A percentile compares a stretch with the other conserved stretches of the same genome.
These are phyloP conservation scores for Dichetophora obliterata DNA, from an alignment of 2,888 invertebrate genomes.

Conservation along the genomic window DNA sequence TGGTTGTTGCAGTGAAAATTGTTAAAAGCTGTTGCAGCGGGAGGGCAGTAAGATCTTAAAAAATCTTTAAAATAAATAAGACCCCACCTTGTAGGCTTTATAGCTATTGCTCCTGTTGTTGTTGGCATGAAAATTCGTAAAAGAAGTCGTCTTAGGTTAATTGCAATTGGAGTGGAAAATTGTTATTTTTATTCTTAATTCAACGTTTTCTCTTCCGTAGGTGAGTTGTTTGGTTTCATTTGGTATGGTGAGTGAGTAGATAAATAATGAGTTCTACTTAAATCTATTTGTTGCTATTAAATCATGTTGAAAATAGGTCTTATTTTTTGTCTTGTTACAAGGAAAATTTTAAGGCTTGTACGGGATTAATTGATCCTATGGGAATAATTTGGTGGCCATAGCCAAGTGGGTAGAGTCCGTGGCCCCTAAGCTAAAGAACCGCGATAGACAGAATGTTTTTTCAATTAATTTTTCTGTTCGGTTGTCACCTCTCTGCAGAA, in stretches of 20 bases:
- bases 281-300: not conserved
- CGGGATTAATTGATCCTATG: too few species aligned
- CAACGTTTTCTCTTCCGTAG: not conserved
- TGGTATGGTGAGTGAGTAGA: not conserved
- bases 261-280: not conserved
- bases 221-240: not conserved
- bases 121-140: constrained; percentile 29
- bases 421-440: too few species aligned
- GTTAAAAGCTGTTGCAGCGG: not conserved
- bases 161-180: constrained; percentile 51
- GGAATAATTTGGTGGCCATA: too few species aligned
- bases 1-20: too few species aligned
- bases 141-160: constrained; percentile 51
- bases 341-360: too few species aligned
- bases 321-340: too few species aligned
- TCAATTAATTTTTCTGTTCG: too few species aligned
- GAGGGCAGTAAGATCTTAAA: not conserved
- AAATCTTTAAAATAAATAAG: constrained; percentile 3
- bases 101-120: too few species aligned
- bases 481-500: too few species aligned
- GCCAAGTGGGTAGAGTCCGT: too few species aligned
- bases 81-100: constrained; percentile 17
- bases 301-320: too few species aligned
- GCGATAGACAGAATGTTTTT: too few species aligned
- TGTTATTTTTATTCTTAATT: constrained; percentile 41